These are phyloP conservation scores for Ploceus nigricollis DNA, from an alignment of 2,113 vertebrate genomes.

Conservation along the genomic window DNA sequence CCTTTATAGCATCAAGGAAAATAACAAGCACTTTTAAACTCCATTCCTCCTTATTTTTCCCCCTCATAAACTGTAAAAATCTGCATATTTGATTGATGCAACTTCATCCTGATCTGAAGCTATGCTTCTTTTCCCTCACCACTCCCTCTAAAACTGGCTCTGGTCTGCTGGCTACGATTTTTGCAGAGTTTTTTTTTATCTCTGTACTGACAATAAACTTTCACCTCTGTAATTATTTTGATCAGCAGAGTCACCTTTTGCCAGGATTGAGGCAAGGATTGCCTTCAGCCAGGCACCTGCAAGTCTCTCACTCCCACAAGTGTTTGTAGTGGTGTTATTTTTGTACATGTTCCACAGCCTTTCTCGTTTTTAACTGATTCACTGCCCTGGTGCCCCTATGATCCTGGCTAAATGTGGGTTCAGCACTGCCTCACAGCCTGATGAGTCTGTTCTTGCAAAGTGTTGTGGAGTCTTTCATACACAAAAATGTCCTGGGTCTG, in stretches of 20 bases:
- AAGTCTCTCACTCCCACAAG: background rate
- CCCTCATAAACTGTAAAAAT: background rate
- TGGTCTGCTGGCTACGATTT: background rate
- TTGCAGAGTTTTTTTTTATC: background rate
- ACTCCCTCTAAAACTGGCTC: background rate
- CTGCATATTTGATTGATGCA: background rate
- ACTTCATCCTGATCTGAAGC: background rate
- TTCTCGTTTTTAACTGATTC: background rate
- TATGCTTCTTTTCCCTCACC: background rate
- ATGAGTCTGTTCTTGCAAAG: background rate
- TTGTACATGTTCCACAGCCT: fast-evolving
- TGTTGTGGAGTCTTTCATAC: background rate
- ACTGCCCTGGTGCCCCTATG: background rate
- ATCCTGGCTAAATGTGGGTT: background rate
- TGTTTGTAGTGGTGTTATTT: background rate
- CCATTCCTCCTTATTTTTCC: background rate
- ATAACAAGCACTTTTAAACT: background rate
- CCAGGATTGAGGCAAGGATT: background rate
- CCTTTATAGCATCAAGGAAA: background rate
- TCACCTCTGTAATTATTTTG: background rate
- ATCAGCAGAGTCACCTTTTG: background rate
- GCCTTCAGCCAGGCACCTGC: constrained; percentile 39
- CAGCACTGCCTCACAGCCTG: background rate
- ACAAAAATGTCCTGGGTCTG: background rate
- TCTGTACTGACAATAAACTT: background rate